A percentile compares a stretch with the other conserved stretches of the same genome.
These are phyloP conservation scores for Dolichopus griseipennis DNA, from an alignment of 2,888 invertebrate genomes.

Conservation along the genomic window DNA sequence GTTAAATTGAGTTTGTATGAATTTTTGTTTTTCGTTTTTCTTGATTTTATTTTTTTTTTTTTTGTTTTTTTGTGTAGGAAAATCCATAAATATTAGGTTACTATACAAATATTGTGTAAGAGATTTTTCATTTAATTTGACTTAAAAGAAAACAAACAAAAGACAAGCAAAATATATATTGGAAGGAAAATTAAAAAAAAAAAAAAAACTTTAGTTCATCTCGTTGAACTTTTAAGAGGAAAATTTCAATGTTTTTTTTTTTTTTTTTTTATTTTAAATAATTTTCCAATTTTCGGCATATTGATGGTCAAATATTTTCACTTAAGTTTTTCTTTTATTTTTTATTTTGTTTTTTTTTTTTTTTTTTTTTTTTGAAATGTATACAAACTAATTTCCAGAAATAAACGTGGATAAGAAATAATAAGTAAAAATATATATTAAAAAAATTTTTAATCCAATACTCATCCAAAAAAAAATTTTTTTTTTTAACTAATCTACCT, in stretches of 20 bases:
- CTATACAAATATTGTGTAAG: slow-evolving; percentile 6
- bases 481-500: no score
- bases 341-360: not conserved
- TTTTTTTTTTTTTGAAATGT: not conserved
- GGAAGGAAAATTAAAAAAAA: not conserved
- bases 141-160: not conserved
- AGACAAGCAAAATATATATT: no score
- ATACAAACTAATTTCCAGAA: slow-evolving; percentile 6
- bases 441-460: no score
- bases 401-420: not conserved
- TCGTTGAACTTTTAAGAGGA: slow-evolving; percentile 4
- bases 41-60: not conserved
- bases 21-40: not conserved
- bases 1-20: not conserved
- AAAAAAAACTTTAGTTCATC: not conserved
- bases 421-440: not conserved
- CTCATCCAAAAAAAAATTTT: no score
- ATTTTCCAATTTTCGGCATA: not conserved
- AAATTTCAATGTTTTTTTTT: slow-evolving; percentile 1
- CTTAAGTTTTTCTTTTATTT: not conserved
- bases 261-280: not conserved
- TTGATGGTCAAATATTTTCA: not conserved
- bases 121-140: not conserved
- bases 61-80: not conserved
- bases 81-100: slow-evolving; percentile 6